A percentile compares a stretch with the other conserved stretches of the same genome.
phyloP scores from a whole-genome alignment of 2,888 invertebrate genomes.

The Drosophila pegasa region DNA sequence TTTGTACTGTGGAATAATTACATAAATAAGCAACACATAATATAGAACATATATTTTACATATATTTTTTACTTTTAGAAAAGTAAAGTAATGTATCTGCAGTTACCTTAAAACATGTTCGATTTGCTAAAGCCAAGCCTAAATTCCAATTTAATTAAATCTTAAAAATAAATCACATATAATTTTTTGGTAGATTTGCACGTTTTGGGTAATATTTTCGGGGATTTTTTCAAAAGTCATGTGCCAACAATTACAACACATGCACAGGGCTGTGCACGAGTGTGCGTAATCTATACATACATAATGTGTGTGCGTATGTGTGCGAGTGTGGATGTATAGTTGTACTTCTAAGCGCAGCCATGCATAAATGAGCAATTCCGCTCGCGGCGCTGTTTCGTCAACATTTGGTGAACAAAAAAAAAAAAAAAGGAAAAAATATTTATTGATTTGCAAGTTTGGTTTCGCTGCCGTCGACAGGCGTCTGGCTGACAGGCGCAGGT shows the following conservation, averaged over 20 bases:
- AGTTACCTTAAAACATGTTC: too few species aligned
- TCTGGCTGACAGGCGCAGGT: constrained; percentile 59
- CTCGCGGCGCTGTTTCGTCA: constrained; percentile 73
- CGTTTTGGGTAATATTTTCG: neutral
- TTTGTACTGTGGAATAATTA: too few species aligned
- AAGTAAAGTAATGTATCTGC: too few species aligned
- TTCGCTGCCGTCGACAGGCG: constrained; percentile 40
- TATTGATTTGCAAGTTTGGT: constrained; percentile 76
- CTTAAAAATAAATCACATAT: neutral
- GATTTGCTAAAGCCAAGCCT: too few species aligned
- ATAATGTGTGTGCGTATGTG: constrained; percentile 14
- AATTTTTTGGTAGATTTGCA: neutral
- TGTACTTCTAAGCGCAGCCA: constrained; percentile 68
- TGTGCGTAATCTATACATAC: constrained; percentile 6
- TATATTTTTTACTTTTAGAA: too few species aligned
- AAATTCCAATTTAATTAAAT: too few species aligned
- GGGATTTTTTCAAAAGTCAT: constrained; percentile 57
- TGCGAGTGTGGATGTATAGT: constrained; percentile 31
- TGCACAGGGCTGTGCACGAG: constrained; percentile 30
- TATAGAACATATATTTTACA: too few species aligned
- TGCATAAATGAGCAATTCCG: constrained; percentile 79
- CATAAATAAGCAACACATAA: too few species aligned
- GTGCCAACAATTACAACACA: constrained; percentile 70
- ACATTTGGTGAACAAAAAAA: constrained; percentile 61
- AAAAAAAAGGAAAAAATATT: constrained; percentile 56